Percentiles rank a stretch among this genome's conserved stretches.
Evolutionary conservation across 2,888 invertebrate genomes (phyloP).

Genomic region (Leucania comma): DNA sequence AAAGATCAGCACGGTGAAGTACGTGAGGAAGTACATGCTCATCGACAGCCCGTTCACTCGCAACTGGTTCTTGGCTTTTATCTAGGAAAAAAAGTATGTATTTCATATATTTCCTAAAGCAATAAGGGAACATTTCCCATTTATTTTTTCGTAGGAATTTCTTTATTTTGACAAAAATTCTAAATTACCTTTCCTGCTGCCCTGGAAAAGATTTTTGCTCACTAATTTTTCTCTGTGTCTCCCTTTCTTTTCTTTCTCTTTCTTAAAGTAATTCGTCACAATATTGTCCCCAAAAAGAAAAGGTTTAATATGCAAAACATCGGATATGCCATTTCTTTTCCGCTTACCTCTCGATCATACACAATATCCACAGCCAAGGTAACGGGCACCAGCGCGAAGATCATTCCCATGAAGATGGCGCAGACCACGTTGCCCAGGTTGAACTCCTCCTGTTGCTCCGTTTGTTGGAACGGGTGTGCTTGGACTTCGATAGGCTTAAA

Average conservation of each 20-base stretch:
- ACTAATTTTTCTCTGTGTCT: no score
- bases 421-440: slow-evolving; percentile 93
- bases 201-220: no score
- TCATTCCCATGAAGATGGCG: slow-evolving; percentile 95
- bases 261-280: no score
- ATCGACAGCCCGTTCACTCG: slow-evolving; percentile 95
- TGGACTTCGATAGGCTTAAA: slow-evolving; percentile 92
- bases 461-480: slow-evolving; percentile 94
- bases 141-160: no score
- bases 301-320: no score
- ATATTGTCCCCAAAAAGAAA: no score
- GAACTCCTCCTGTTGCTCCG: slow-evolving; percentile 93
- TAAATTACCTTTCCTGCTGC: no score
- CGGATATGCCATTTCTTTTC: background rate
- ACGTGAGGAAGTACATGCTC: slow-evolving; percentile 94
- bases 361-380: slow-evolving; percentile 95
- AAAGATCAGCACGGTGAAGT: slow-evolving; percentile 93
- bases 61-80: slow-evolving; percentile 95
- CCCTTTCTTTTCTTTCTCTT: no score
- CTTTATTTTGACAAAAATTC: no score
- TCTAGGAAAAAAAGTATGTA: slow-evolving; percentile 88
- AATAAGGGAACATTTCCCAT: no score
- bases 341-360: slow-evolving; percentile 94
- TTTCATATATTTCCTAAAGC: no score
- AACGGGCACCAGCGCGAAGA: slow-evolving; percentile 94